Evolutionary conservation across 1,140 invertebrate species (phyloP), one percentile per base, ranked within the genome.

Genomic region (Macrocentrus cingulum): DNA sequence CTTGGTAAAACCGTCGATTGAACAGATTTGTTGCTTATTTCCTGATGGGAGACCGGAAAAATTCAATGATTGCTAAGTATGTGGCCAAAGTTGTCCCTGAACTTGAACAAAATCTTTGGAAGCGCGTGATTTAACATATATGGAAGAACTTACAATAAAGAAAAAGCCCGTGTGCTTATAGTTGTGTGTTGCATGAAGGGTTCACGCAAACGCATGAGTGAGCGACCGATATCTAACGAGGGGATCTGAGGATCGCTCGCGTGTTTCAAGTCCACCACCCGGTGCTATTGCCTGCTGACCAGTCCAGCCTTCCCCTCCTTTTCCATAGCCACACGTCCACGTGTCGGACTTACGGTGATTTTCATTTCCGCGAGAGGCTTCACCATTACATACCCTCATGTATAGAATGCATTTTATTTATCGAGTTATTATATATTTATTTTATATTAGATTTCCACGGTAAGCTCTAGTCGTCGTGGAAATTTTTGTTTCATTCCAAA

Each of bases 241-340:
- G 76, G 76, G 75, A 77, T 77, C 75, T 73, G 75, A 77, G 72
- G 72, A 77, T 77, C 75, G 76, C 66, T 79, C 74, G 76, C 76
- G 68, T 70, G 69, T 70, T 70, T 70, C 68, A 64, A 66, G 59
- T 60, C 56, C 64, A 55, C 68, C 68, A 64, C 68, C 67, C 69
- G 68, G 68, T 67, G 67, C 69, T 66, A 65, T 34, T 56, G 36
- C 34, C 29, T 18, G 9, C 49, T 36, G 23, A 51, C 49, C 36
- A 61, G 69, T 63, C 67, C 56, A 60, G 58, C 67, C 61, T 63
- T 67, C 52, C 22, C 37, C 25, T 22, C 34, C 48, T 36, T 59
- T 16, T 34, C 41, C 32, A 42, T 57, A 55, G 42, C 63, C 62
- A 59, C 64, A 67, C 71, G 69, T 75, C 73, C 73, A 76, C 75